Percentiles rank a stretch among this genome's conserved stretches.
Conservation (phyloP, 1,140 invertebrate genomes). For the Euura lappo region DNA sequence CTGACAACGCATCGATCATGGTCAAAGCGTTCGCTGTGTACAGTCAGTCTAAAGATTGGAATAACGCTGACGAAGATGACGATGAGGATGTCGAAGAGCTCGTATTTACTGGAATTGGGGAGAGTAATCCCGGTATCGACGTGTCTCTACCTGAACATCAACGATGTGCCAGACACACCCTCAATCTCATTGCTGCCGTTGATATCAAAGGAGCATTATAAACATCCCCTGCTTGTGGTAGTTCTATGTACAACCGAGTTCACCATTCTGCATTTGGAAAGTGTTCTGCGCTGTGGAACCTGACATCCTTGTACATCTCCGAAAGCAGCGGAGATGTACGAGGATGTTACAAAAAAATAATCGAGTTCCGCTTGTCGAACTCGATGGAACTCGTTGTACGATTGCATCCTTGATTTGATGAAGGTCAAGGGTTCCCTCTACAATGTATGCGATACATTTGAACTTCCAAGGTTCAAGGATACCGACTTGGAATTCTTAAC, state of each 20-base stretch:
- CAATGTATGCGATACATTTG: slow-evolving; percentile 17
- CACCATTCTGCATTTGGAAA: slow-evolving; percentile 23
- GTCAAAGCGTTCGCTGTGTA: slow-evolving; percentile 31
- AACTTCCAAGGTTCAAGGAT: slow-evolving; percentile 21
- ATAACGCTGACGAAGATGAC: not conserved
- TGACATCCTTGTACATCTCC: slow-evolving; percentile 19
- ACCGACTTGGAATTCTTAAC: slow-evolving; percentile 24
- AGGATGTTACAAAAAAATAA: slow-evolving; percentile 17
- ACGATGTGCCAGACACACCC: slow-evolving; percentile 11
- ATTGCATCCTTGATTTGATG: slow-evolving; percentile 11
- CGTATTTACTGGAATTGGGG: not conserved
- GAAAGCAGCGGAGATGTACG: slow-evolving; percentile 21
- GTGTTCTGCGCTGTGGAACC: slow-evolving; percentile 26
- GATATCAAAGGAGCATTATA: not conserved
- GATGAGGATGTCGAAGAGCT: not conserved
- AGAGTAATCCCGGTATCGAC: not conserved
- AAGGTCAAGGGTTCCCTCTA: slow-evolving; percentile 14
- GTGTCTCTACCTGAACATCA: slow-evolving; percentile 12
- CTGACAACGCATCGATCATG: slow-evolving; percentile 33
- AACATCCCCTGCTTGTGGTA: not conserved
- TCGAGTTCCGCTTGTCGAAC: slow-evolving; percentile 20
- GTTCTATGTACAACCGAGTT: slow-evolving; percentile 10
- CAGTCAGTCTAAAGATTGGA: not conserved
- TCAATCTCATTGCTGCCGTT: slow-evolving; percentile 10
- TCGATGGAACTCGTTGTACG: slow-evolving; percentile 23